These are phyloP conservation scores for Ophioninae sp. DNA, from an alignment of 2,888 invertebrate species.

Conservation along the genomic window DNA sequence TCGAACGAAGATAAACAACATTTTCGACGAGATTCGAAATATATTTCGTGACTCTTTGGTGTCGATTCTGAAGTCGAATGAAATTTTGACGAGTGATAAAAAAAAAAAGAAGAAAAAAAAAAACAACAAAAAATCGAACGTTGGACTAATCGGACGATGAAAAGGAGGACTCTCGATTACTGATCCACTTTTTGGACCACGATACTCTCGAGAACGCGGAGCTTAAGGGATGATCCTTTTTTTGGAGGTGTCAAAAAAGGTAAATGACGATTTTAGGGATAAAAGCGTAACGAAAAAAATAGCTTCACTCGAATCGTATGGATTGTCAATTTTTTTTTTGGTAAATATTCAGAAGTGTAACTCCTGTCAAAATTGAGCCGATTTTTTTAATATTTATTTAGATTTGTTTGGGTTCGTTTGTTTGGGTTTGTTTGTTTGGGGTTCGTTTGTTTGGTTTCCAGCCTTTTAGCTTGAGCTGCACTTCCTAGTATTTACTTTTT, in stretches of 20 bases:
- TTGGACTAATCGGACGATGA: background rate
- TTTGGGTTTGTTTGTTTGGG: no score
- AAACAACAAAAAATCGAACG: no score
- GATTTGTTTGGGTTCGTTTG: no score
- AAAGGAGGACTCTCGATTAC: background rate
- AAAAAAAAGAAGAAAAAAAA: no score
- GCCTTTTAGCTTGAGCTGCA: no score
- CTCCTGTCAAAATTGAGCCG: no score
- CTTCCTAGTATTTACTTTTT: no score
- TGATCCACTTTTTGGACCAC: no score
- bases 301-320: background rate
- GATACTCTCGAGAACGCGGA: no score
- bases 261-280: background rate
- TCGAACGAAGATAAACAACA: background rate
- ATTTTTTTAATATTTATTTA: no score
- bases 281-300: background rate
- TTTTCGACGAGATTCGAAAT: background rate
- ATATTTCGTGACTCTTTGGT: background rate
- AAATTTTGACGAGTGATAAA: background rate
- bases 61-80: background rate
- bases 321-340: background rate
- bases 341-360: no score
- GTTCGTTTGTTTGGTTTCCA: no score
- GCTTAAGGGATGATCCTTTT: background rate
- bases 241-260: background rate